Evolutionary conservation across 2,113 vertebrate species (phyloP), one percentile per base, ranked within the genome.

Genomic region (Gopherus evgoodei): DNA sequence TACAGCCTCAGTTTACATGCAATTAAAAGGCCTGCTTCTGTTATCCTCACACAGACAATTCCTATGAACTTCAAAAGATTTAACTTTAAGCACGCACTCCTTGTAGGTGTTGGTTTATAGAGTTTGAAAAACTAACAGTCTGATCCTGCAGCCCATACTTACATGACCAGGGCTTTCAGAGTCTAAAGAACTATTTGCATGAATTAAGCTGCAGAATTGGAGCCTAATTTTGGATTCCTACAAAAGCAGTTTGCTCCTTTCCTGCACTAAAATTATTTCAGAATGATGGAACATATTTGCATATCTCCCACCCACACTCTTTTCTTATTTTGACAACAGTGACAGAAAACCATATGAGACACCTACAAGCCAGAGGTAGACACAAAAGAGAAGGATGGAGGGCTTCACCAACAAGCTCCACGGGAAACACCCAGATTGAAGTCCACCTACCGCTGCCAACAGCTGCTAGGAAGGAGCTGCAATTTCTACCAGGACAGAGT

Each of bases 201-300:
- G 65, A 93, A 79, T 17, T 12, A 19, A 94, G 83, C 90, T 91
- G 93, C 91, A 95, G 92, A 89, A 94, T 91, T 84, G 83, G 53
- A 95, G 93, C 94, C 86, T 42, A 2, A 54, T 0, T 78, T 78
- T 57, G 2, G 2, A 91, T 57, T 93, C 84, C 87, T 53, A 84
- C 12, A 49, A 31, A 86, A 89, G 78, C 87, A 91, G 69, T 84
- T 95, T 93, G 88, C 95, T 96, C 94, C 91, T 96, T 94, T 94
- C 91, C 86, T 80, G 82, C 35, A 6, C 93, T 97, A 96, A 96
- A 96, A 92, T 97, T 96, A 38, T 84, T 95, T 22, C 88, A 85
- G 93, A 93, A 93, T 90, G 86, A 91, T 88, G 76, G 89, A 92
- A 84, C 59, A 85, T 6, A 96, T 93, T 95, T 95, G 88, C 92